Evolutionary conservation across 2,797 vertebrate genomes (phyloP).

Genomic region (Acanthopagrus latus): DNA sequence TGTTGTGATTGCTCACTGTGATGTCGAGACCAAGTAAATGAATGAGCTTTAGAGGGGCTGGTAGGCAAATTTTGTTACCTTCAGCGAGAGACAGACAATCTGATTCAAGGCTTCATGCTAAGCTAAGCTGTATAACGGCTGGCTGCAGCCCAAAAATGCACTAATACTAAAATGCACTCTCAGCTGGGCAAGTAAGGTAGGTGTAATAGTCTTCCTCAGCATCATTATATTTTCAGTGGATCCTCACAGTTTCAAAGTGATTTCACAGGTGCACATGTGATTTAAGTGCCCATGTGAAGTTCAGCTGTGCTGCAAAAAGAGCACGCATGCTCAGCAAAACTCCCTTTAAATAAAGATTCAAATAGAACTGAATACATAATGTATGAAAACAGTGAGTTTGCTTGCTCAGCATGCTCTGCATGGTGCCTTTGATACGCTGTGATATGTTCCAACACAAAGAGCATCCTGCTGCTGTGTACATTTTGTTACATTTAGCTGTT

Average conservation of each 20-base stretch:
- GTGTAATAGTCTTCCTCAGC: background rate
- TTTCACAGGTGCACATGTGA: background rate
- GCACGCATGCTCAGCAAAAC: conserved; percentile 16
- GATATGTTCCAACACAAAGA: conserved; percentile 29
- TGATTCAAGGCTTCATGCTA: background rate
- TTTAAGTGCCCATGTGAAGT: background rate
- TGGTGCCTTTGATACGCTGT: conserved; percentile 9
- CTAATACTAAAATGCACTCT: background rate
- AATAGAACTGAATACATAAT: conserved; percentile 57
- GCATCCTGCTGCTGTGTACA: background rate
- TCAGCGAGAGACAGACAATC: background rate
- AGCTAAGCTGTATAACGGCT: too few relatives aligned
- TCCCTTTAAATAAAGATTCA: conserved; percentile 1
- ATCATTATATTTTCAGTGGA: conserved; percentile 1
- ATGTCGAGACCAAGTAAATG: too few relatives aligned
- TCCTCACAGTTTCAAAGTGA: background rate
- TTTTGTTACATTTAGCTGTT: conserved; percentile 15
- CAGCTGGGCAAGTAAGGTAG: background rate
- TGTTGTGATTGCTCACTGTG: too few relatives aligned
- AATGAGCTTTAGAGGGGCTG: too few relatives aligned
- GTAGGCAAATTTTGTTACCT: background rate
- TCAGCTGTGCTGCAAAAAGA: conserved; percentile 16
- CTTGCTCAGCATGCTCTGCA: conserved; percentile 28
- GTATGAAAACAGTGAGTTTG: conserved; percentile 31
- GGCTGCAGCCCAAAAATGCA: background rate